Percentiles rank a stretch among this genome's conserved stretches.
Conservation (phyloP, 2,113 vertebrate genomes). For the Numida meleagris region DNA sequence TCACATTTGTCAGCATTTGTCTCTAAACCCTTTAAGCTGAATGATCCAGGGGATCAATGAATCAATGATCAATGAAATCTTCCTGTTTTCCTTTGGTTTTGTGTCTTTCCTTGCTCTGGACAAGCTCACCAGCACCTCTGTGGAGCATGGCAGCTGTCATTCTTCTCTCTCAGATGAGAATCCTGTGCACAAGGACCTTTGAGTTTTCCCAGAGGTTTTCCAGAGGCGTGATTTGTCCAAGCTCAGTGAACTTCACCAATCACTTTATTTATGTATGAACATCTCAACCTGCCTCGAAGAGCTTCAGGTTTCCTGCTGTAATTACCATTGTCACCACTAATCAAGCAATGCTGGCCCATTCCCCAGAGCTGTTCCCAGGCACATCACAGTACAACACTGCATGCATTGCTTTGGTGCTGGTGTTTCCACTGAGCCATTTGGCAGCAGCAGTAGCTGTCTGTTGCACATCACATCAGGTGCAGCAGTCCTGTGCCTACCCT, state of each 20-base stretch:
- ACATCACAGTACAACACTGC: accelerated
- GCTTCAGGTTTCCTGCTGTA: neutral
- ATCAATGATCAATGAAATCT: neutral
- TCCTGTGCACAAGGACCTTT: accelerated
- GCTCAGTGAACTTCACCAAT: neutral
- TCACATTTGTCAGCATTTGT: neutral
- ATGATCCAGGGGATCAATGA: neutral
- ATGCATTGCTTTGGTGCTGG: neutral
- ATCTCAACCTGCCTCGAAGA: neutral
- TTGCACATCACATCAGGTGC: accelerated
- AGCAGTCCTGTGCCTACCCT: neutral
- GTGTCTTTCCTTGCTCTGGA: neutral
- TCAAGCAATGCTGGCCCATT: neutral
- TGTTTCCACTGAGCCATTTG: neutral
- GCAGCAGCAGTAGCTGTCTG: neutral
- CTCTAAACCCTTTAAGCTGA: neutral
- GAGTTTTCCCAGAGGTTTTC: neutral
- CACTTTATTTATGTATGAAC: neutral
- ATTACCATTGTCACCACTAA: accelerated
- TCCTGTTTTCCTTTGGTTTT: neutral
- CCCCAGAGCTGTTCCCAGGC: accelerated
- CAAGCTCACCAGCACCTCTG: accelerated
- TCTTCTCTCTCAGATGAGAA: neutral
- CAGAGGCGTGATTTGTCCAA: neutral
- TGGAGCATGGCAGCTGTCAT: accelerated